A percentile compares a stretch with the other conserved stretches of the same genome.
Evolutionary conservation across 2,113 vertebrate species (phyloP).

Genomic region (Myrmophylax atrothorax): DNA sequence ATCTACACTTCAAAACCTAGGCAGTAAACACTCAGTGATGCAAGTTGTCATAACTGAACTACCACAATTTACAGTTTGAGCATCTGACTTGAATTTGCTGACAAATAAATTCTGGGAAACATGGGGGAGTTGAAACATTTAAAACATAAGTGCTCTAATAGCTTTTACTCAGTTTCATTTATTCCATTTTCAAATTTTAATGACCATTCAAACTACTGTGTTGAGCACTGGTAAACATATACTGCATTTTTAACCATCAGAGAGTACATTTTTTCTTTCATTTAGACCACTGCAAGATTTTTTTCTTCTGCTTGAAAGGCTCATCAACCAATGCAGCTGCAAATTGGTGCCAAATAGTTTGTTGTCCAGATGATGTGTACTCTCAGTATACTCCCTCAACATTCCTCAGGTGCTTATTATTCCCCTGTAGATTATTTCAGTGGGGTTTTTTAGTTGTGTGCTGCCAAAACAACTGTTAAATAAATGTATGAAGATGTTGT

Average conservation of each 20-base stretch:
- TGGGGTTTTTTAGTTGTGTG: background rate
- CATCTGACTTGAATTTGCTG: constrained; percentile 17
- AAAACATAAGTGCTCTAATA: background rate
- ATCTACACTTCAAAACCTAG: background rate
- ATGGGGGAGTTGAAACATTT: background rate
- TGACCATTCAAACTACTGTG: background rate
- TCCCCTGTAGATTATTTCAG: constrained; percentile 2
- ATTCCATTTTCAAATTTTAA: background rate
- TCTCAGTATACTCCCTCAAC: background rate
- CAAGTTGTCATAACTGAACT: background rate
- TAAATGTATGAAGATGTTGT: constrained; percentile 9
- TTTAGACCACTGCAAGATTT: constrained; percentile 9
- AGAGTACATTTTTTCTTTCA: background rate
- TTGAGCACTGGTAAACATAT: background rate
- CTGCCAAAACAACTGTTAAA: constrained; percentile 48
- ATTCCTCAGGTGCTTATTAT: constrained; percentile 2
- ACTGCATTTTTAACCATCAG: background rate
- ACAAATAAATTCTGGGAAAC: background rate
- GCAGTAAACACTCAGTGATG: background rate
- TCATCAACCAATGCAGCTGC: background rate
- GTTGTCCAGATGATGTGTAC: background rate
- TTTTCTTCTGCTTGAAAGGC: background rate
- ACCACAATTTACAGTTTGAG: background rate
- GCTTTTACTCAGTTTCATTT: background rate
- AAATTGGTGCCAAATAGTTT: background rate